These are phyloP conservation scores for Dasyurus viverrinus DNA, from an alignment of 2,113 vertebrate species.

Conservation along the genomic window DNA sequence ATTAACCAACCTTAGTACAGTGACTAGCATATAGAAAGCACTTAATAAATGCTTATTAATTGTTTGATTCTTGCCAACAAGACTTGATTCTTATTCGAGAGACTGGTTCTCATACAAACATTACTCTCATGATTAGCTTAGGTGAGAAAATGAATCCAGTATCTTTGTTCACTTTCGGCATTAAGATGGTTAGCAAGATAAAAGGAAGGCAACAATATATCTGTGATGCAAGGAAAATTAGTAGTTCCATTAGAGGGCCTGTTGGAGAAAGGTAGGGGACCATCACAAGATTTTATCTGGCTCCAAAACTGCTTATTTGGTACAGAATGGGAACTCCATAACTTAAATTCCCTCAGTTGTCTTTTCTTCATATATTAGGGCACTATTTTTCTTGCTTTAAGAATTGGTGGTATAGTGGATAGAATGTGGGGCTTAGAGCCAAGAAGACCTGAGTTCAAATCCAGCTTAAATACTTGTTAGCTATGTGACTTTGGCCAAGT, in stretches of 20 bases:
- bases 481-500: neutral
- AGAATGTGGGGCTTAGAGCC: neutral
- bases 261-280: neutral
- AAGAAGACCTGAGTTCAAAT: neutral
- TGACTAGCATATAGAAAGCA: neutral
- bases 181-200: neutral
- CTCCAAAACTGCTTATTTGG: constrained; percentile 16
- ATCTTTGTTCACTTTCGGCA: neutral
- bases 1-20: neutral
- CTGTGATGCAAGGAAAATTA: neutral
- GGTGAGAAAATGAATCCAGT: neutral
- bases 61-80: neutral
- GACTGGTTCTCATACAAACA: neutral
- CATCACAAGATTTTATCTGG: neutral
- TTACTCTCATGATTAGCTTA: neutral
- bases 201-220: neutral
- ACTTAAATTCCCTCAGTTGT: neutral
- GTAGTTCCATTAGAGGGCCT: neutral
- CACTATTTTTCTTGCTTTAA: neutral
- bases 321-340: constrained; percentile 8
- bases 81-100: neutral
- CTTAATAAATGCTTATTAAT: neutral
- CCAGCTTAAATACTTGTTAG: neutral
- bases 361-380: neutral
- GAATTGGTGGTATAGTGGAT: neutral